Evolutionary conservation across 2,888 invertebrate species (phyloP), one percentile per base, ranked within the genome.

Genomic region (Cantharis rufa): DNA sequence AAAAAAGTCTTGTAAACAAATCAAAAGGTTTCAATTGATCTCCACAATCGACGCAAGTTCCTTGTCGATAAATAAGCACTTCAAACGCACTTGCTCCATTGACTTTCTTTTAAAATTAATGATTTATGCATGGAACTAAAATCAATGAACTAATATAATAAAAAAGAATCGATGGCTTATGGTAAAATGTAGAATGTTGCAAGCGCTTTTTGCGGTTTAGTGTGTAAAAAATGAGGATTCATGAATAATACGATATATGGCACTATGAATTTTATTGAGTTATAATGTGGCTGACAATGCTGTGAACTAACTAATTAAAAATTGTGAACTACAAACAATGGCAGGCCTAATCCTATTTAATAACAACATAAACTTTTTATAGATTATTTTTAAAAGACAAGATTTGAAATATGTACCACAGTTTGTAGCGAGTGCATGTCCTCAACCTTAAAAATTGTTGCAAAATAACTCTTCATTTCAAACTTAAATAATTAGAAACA

Each of bases 231-330:
- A 79, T 79, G 76, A 79, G 72, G 75, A 79, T 72, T 70, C 69
- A 79, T 79, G 79, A 77, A 79, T 79, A 79, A 79, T 75, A 79
- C 86, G 86, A 86, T 86, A 85, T 88, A 88, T 88, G 88, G 88
- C 88, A 88, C 88, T 88, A 88, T 88, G 88, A 86, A 87, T 87
- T 88, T 88, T 87, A 87, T 87, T 87, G 85, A 87, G 86, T 86
- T 87, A 87, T 85, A 87, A 86, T 87, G 87, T 87, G 87, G 87
- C 86, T 86, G 86, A 87, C 87, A 87, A 87, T 87, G 86, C 86
- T 84, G 86, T 86, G 86, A 85, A 83, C 85, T 85, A 85, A 82
- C 82, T 82, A 83, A 85, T 83, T 79, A 82, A 83, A 83, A 84
- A 82, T 81, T 79, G 82, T 83, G 81, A 82, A 81, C 85, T 84